phyloP scores from a whole-genome alignment of 2,113 vertebrate species.

The Tragelaphus imberbis region DNA sequence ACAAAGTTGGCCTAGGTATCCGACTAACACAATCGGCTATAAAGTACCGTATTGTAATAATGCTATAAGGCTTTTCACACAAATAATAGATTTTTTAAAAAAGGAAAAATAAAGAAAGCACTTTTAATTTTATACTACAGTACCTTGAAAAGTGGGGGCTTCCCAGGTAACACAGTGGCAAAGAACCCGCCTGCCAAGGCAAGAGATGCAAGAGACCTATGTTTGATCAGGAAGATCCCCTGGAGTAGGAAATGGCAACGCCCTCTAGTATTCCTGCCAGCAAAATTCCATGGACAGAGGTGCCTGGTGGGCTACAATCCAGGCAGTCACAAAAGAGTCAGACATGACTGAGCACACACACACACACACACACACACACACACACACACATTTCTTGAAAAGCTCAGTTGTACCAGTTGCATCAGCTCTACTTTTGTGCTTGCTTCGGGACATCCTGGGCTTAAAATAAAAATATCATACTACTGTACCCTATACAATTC shows the following conservation, averaged over 20 bases:
- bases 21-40: not conserved
- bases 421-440: not conserved
- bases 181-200: not conserved
- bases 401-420: not conserved
- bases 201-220: not conserved
- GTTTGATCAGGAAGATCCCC: not conserved
- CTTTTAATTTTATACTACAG: not conserved
- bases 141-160: not conserved
- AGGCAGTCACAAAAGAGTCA: not conserved
- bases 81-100: not conserved
- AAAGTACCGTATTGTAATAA: not conserved
- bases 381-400: not conserved
- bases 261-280: not conserved
- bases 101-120: not conserved
- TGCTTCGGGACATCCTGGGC: not conserved
- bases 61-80: not conserved
- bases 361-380: too few relatives aligned
- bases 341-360: not conserved
- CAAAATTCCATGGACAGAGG: not conserved
- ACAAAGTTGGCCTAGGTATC: not conserved
- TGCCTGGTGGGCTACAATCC: not conserved
- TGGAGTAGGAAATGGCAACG: not conserved
- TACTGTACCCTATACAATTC: not conserved
- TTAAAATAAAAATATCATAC: not conserved
- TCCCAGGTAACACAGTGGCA: not conserved